phyloP scores from a whole-genome alignment of 2,113 vertebrate species.

The Turdus rufiventris region DNA sequence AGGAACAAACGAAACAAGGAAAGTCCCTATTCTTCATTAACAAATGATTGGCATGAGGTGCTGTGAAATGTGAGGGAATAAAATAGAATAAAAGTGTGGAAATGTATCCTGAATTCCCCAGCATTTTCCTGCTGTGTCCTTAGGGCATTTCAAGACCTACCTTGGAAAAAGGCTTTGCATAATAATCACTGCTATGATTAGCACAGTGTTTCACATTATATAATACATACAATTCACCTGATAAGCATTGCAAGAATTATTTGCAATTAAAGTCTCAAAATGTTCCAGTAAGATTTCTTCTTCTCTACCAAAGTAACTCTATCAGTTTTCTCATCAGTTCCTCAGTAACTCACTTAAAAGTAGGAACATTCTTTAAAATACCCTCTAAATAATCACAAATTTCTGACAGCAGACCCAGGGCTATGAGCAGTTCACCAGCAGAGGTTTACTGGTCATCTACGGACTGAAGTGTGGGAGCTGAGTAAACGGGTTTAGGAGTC shows the following conservation, averaged over 20 bases:
- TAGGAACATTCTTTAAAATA: not conserved
- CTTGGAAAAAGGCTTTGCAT: conserved; percentile 42
- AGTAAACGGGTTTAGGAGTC: not conserved
- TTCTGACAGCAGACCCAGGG: not conserved
- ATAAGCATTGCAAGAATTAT: not conserved
- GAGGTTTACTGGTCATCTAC: not conserved
- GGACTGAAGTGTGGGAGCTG: not conserved
- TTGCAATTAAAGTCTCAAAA: not conserved
- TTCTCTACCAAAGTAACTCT: not conserved
- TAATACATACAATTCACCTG: conserved; percentile 6
- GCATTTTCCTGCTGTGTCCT: not conserved
- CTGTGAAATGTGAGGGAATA: conserved; percentile 1
- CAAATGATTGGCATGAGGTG: not conserved
- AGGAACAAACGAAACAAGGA: not conserved
- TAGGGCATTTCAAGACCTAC: conserved; percentile 34
- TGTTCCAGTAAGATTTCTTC: not conserved
- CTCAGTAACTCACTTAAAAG: not conserved
- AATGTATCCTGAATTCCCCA: conserved; percentile 18
- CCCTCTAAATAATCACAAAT: not conserved
- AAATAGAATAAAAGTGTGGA: conserved; percentile 8
- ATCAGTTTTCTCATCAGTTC: not conserved
- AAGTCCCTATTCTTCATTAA: not conserved
- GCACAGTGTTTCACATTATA: not conserved
- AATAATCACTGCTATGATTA: conserved; percentile 47
- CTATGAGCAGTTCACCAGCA: not conserved